phyloP scores from a whole-genome alignment of 2,888 invertebrate species.

The Drosophila greeni region DNA sequence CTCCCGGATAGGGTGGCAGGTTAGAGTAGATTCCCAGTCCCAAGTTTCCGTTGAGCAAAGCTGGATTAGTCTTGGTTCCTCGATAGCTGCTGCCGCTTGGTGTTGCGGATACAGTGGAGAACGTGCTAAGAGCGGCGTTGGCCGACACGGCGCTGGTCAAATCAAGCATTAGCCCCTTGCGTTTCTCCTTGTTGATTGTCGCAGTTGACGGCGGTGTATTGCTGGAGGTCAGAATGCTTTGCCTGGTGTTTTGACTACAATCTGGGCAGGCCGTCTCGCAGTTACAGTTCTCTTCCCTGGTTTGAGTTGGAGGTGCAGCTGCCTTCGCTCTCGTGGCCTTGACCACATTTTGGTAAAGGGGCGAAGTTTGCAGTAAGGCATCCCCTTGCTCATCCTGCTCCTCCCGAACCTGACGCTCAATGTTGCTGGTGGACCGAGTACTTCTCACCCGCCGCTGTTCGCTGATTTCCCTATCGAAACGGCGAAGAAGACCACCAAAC shows the following conservation, averaged over 20 bases:
- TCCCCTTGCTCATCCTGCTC: conserved; percentile 48
- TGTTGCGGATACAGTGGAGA: conserved; percentile 44
- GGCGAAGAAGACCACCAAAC: conserved; percentile 87
- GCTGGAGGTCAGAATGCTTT: neutral
- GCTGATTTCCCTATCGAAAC: conserved; percentile 83
- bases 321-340: conserved; percentile 30
- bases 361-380: conserved; percentile 54
- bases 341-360: conserved; percentile 68
- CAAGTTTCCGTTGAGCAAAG: conserved; percentile 64
- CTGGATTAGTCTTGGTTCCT: conserved; percentile 57
- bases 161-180: conserved; percentile 82
- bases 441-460: conserved; percentile 76
- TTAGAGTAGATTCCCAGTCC: conserved; percentile 67
- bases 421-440: conserved; percentile 77
- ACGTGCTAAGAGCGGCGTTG: conserved; percentile 14
- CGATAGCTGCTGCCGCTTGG: conserved; percentile 49
- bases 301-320: neutral
- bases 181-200: conserved; percentile 69
- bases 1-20: conserved; percentile 71
- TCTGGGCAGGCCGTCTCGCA: conserved; percentile 64
- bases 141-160: conserved; percentile 75
- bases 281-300: conserved; percentile 60
- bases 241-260: conserved; percentile 59
- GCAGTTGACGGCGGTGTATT: neutral
- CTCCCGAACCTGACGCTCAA: conserved; percentile 75